These are phyloP conservation scores for Aurelia sp. DNA, from an alignment of 30 jellyfish, hydroid and myxozoan genomes.

Conservation along the genomic window DNA sequence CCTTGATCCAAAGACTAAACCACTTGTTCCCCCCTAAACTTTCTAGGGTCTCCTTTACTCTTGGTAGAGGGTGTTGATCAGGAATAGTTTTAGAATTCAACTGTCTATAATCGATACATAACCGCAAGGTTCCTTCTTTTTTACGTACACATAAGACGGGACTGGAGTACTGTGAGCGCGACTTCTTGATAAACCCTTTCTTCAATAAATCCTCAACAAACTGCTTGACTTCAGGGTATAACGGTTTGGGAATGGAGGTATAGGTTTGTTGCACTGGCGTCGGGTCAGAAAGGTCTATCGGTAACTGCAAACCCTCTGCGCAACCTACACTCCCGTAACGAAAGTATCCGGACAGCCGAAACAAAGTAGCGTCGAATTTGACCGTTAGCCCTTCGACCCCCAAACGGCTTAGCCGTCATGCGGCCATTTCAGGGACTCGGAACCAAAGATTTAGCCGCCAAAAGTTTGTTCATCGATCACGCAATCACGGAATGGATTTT, in stretches of 20 bases:
- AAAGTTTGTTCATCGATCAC: no score
- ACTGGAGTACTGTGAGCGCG: neutral
- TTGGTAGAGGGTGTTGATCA: conserved; percentile 59
- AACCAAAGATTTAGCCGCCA: no score
- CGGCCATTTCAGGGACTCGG: no score
- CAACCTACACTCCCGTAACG: neutral
- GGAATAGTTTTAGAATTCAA: conserved; percentile 17
- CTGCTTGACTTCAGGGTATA: conserved; percentile 1
- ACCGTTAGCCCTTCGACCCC: no score
- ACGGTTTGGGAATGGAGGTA: neutral
- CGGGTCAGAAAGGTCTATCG: neutral
- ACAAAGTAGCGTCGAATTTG: no score
- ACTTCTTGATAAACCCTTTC: neutral
- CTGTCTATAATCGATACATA: no score
- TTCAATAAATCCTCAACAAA: neutral
- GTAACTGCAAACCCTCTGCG: conserved; percentile 8
- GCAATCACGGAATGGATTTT: no score
- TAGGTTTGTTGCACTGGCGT: neutral
- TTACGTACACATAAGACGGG: neutral
- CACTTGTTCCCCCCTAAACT: conserved; percentile 55
- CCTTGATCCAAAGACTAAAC: conserved; percentile 60
- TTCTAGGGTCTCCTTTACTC: no score
- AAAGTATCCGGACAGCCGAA: no score
- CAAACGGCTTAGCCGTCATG: no score
- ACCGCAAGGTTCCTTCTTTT: no score